phyloP scores from a whole-genome alignment of 2,888 invertebrate genomes.

The Brachyopa scutellaris region DNA sequence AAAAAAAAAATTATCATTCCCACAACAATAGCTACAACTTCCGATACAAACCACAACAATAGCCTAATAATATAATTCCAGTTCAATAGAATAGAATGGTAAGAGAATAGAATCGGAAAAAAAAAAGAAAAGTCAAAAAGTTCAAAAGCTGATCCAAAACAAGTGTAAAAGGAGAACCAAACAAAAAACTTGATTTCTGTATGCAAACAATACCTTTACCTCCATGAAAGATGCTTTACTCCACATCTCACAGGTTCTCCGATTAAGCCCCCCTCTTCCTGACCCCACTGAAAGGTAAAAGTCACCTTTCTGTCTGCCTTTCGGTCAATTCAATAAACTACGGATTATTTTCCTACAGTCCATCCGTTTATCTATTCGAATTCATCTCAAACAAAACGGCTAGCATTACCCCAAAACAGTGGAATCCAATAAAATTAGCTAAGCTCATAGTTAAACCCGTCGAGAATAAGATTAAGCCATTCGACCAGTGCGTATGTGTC shows the following conservation, averaged over 20 bases:
- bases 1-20: not conserved
- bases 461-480: slow-evolving; percentile 32
- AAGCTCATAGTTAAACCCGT: slow-evolving; percentile 25
- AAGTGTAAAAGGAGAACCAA: not conserved
- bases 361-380: slow-evolving; percentile 19
- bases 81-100: not conserved
- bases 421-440: slow-evolving; percentile 43
- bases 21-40: slow-evolving; percentile 12
- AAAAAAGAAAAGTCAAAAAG: not conserved
- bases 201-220: slow-evolving; percentile 13
- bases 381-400: not conserved
- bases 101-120: too few relatives aligned
- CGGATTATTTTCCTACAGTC: slow-evolving; percentile 27
- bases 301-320: slow-evolving; percentile 1
- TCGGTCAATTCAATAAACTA: slow-evolving; percentile 43
- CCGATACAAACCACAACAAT: slow-evolving; percentile 11
- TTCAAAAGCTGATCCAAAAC: slow-evolving; percentile 7
- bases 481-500: not conserved
- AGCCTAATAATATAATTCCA: slow-evolving; percentile 3
- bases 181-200: not conserved
- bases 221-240: slow-evolving; percentile 21
- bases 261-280: not conserved
- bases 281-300: not conserved
- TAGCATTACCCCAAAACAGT: slow-evolving; percentile 13
- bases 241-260: not conserved